Evolutionary conservation across 2,888 invertebrate genomes (phyloP), one percentile per base, ranked within the genome.

Genomic region (Andrena marginata): DNA sequence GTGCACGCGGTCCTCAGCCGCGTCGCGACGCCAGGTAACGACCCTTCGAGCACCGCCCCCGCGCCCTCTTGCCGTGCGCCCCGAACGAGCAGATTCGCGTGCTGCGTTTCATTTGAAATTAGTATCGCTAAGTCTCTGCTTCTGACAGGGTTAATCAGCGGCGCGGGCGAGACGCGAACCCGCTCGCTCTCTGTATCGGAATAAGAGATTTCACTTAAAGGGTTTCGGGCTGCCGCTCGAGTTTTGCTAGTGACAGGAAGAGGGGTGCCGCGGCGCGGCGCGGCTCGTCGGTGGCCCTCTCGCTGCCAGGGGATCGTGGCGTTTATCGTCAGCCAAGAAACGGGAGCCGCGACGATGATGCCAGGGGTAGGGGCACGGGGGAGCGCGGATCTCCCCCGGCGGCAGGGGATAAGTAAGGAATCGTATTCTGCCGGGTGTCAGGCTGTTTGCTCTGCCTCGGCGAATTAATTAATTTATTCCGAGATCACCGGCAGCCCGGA

Each of bases 161-260:
- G 16, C 78, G 69, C 51, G 31, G 73, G 29, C 16, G 69, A 67
- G 59, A 64, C 76, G 54, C 84, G 67, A 23, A 26, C 91, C 89
- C 91, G 91, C 86, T 88, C 56, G 48, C 29, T 48, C 31, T 54
- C 90, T 92, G 91, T 93, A 94, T 93, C 93, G 91, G 92, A 94
- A 94, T 94, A 93, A 94, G 93, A 94, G 94, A 94, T 94, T 94
- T 93, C 92, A 93, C 93, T 94, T 94, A 94, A 94, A 94, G 93
- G 94, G 94, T 94, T 94, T 93, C 93, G 29, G 56, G 73, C 67
- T 7, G 90, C 20, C 91, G 93, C 92, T 93, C 92, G 93, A 94
- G 94, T 94, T 94, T 94, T 94, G 94, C 89, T 93, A 92, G 92
- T 94, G 94, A 94, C 94, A 94, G 94, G 92, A 88, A 87, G 86